Evolutionary conservation across 2,888 invertebrate species (phyloP).

Genomic region (Lepidocyrtoides sp.): DNA sequence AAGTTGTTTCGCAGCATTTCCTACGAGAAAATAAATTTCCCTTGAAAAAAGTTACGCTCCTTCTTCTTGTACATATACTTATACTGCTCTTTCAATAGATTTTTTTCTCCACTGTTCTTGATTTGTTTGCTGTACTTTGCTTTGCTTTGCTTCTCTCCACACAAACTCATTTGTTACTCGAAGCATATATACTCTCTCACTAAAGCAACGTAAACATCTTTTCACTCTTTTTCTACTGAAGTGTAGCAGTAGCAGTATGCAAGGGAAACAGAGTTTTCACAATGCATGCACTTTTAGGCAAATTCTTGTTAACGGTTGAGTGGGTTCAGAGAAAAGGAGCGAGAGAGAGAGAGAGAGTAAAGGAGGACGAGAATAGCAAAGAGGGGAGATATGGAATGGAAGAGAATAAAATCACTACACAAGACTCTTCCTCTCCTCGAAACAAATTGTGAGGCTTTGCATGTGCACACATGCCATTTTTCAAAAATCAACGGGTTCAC

Average conservation of each 20-base stretch:
- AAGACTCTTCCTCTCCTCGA: conserved; percentile 63
- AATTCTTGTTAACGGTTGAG: conserved; percentile 70
- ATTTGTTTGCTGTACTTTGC: conserved; percentile 58
- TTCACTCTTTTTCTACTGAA: not conserved
- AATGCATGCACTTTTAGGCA: conserved; percentile 67
- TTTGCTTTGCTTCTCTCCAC: conserved; percentile 46
- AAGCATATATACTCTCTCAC: not conserved
- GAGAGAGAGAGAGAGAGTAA: conserved; percentile 24
- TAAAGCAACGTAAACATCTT: conserved; percentile 44
- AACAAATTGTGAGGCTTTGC: conserved; percentile 73
- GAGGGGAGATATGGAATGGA: conserved; percentile 54
- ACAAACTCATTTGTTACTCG: conserved; percentile 71
- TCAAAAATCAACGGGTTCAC: conserved; percentile 44
- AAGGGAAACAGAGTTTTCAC: conserved; percentile 51
- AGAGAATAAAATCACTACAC: conserved; percentile 72
- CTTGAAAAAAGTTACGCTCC: conserved; percentile 18
- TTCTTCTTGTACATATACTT: not conserved
- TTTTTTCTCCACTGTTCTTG: conserved; percentile 23
- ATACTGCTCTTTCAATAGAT: not conserved
- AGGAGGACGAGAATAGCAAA: no score
- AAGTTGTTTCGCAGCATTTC: conserved; percentile 22
- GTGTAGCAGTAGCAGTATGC: not conserved
- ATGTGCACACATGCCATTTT: conserved; percentile 58
- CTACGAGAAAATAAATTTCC: conserved; percentile 60
- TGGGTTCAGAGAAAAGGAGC: conserved; percentile 61